phyloP scores from a whole-genome alignment of 1,140 invertebrate genomes.

The Rhyacophila brunnea region DNA sequence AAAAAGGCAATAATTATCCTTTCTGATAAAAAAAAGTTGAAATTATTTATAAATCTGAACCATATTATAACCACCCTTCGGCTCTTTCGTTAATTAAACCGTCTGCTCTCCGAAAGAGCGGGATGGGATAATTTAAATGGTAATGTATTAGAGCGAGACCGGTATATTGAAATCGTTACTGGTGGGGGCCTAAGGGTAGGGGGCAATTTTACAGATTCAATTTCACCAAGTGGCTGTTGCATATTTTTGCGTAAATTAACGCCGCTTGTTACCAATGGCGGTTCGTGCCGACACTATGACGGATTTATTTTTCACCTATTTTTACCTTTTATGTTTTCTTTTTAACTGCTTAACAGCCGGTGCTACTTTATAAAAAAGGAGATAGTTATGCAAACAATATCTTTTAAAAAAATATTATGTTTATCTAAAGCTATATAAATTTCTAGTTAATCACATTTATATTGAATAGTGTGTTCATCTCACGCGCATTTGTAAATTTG shows the following conservation, averaged over 20 bases:
- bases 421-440: no score
- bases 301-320: conserved; percentile 20
- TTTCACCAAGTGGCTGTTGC: conserved; percentile 37
- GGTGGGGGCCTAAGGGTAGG: conserved; percentile 8
- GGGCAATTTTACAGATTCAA: conserved; percentile 37
- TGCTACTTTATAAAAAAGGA: no score
- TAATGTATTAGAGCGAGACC: no score
- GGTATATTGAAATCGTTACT: neutral
- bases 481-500: no score
- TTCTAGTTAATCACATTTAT: no score
- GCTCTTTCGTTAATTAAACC: conserved; percentile 36
- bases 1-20: conserved; percentile 26
- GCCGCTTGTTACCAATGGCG: conserved; percentile 19
- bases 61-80: conserved; percentile 27
- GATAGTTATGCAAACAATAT: no score
- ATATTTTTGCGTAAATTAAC: conserved; percentile 38
- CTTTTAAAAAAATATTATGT: no score
- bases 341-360: no score
- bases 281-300: conserved; percentile 14
- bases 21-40: conserved; percentile 25
- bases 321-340: no score
- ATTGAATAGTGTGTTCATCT: no score
- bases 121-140: neutral
- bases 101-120: conserved; percentile 20
- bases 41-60: conserved; percentile 34